These are phyloP conservation scores for Spinus pinus DNA, from an alignment of 2,797 vertebrate genomes.

Conservation along the genomic window DNA sequence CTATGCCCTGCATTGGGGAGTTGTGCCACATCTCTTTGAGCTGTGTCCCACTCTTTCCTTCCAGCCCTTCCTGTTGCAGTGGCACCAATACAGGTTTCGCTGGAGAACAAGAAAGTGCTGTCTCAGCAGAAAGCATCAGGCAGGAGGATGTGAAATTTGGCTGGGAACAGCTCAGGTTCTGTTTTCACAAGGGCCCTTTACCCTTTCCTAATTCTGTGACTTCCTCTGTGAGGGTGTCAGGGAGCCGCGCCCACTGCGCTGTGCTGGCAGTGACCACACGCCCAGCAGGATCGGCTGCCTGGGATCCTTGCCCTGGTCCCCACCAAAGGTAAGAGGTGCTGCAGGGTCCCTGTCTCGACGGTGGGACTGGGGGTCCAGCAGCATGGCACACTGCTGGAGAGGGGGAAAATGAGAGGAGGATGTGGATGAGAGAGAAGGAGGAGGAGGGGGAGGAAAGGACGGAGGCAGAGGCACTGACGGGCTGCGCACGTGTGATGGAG, in stretches of 20 bases:
- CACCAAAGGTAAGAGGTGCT: constrained; percentile 26
- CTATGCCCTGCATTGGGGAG: rapidly evolving
- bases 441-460: background rate
- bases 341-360: background rate
- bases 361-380: background rate
- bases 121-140: background rate
- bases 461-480: background rate
- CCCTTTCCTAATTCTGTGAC: background rate
- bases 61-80: background rate
- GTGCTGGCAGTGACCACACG: background rate
- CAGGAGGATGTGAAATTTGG: constrained; percentile 38
- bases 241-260: rapidly evolving
- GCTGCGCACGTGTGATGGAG: background rate
- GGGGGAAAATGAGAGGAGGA: background rate
- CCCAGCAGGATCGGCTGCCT: background rate
- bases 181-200: background rate
- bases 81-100: rapidly evolving
- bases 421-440: background rate
- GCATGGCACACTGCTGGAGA: background rate
- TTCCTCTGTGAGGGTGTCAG: background rate
- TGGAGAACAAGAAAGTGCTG: background rate
- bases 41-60: background rate
- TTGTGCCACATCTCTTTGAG: background rate
- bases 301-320: background rate
- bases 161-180: background rate